A percentile compares a stretch with the other conserved stretches of the same genome.
Evolutionary conservation across 2,797 vertebrate species (phyloP).

Genomic region (Falco concolor): DNA sequence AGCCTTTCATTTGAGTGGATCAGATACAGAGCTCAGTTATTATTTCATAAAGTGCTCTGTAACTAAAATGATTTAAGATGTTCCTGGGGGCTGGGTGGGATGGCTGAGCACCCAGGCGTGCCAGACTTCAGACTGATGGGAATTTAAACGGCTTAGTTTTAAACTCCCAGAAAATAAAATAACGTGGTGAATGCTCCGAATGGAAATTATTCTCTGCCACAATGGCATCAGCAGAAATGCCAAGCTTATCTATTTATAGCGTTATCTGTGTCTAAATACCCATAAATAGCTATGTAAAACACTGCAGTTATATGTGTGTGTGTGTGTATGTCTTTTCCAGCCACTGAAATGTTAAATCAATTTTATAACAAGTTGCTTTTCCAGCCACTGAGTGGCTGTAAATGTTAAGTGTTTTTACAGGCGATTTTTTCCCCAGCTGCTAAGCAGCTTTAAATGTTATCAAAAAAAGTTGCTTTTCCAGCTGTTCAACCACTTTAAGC

Average conservation of each 20-base stretch:
- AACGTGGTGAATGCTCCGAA: not conserved
- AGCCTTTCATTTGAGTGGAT: not conserved
- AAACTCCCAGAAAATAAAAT: conserved; percentile 61
- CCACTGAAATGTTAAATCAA: conserved; percentile 77
- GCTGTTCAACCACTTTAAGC: conserved; percentile 71
- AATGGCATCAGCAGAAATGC: conserved; percentile 30
- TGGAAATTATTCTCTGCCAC: conserved; percentile 19
- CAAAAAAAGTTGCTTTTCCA: conserved; percentile 70
- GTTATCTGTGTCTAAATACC: conserved; percentile 50
- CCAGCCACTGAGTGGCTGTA: conserved; percentile 78
- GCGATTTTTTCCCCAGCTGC: conserved; percentile 74
- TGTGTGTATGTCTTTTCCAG: conserved; percentile 72
- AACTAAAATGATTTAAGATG: conserved; percentile 47
- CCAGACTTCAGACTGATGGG: conserved; percentile 61
- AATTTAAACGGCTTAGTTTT: conserved; percentile 52
- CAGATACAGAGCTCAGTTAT: not conserved
- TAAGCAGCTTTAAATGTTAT: conserved; percentile 74
- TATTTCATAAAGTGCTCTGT: conserved; percentile 31
- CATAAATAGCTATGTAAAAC: conserved; percentile 71
- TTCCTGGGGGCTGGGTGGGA: conserved; percentile 59
- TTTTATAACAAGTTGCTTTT: conserved; percentile 80
- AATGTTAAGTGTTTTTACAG: conserved; percentile 82
- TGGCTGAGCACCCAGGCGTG: conserved; percentile 31
- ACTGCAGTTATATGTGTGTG: conserved; percentile 11
- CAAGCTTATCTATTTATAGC: conserved; percentile 52